A percentile compares a stretch with the other conserved stretches of the same genome.
Evolutionary conservation across 1,140 invertebrate genomes (phyloP).

Genomic region (Leptinotarsa lineolata): DNA sequence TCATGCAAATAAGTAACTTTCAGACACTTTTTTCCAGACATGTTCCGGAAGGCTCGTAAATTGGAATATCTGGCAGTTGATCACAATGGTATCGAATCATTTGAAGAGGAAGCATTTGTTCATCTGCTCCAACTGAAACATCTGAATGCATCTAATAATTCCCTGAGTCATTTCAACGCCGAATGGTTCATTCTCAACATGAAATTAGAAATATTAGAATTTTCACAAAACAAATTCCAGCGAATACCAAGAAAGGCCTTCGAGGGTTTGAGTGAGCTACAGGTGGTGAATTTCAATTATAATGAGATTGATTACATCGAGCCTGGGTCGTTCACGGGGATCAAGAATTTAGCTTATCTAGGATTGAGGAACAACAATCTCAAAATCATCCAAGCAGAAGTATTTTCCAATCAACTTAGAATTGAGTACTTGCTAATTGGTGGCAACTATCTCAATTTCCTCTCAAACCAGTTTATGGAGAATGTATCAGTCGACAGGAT

Average conservation of each 20-base stretch:
- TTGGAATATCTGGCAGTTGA: no score
- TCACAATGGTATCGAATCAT: no score
- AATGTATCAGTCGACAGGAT: slow-evolving; percentile 34
- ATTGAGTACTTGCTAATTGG: slow-evolving; percentile 31
- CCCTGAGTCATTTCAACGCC: no score
- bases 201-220: slow-evolving; percentile 33
- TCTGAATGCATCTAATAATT: no score
- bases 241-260: slow-evolving; percentile 35
- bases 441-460: slow-evolving; percentile 36
- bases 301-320: slow-evolving; percentile 35
- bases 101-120: no score
- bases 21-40: no score
- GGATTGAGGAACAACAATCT: slow-evolving; percentile 35
- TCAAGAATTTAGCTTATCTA: slow-evolving; percentile 33
- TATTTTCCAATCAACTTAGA: slow-evolving; percentile 35
- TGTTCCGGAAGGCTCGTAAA: no score
- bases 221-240: slow-evolving; percentile 32
- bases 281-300: slow-evolving; percentile 29
- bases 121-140: no score
- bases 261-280: slow-evolving; percentile 27
- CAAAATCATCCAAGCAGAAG: slow-evolving; percentile 27
- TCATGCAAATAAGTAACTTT: no score
- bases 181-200: slow-evolving; percentile 38
- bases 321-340: slow-evolving; percentile 29
- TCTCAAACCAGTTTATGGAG: slow-evolving; percentile 32